Conservation (phyloP, 2,888 invertebrate genomes). For the Chymomyza procnemis region DNA sequence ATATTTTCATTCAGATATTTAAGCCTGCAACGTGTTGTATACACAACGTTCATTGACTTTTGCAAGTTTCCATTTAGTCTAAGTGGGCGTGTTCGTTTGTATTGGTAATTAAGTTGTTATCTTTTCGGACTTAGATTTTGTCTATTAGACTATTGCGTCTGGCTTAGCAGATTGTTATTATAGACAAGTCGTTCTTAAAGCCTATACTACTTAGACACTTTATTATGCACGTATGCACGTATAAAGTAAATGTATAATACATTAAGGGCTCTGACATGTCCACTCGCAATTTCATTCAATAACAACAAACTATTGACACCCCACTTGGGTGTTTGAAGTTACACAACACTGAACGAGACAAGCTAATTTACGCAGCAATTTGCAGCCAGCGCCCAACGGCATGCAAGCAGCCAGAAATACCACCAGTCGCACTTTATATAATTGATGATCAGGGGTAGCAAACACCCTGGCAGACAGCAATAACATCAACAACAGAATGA, state of each 20-base stretch:
- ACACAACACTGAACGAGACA: conserved; percentile 5
- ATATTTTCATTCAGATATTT: neutral
- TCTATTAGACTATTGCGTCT: neutral
- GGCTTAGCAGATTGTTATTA: neutral
- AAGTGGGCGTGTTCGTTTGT: conserved; percentile 18
- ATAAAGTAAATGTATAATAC: neutral
- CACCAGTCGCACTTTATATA: conserved; percentile 51
- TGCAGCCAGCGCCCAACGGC: conserved; percentile 26
- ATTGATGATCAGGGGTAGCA: conserved; percentile 44
- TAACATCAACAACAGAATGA: conserved; percentile 12
- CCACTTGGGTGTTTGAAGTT: conserved; percentile 21
- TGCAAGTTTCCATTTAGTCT: neutral
- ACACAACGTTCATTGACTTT: neutral
- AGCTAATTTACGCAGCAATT: conserved; percentile 61
- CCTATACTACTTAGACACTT: neutral
- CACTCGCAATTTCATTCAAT: conserved; percentile 54
- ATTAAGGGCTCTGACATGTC: neutral
- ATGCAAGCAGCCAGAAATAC: neutral
- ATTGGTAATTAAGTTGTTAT: conserved; percentile 62
- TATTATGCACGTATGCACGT: neutral
- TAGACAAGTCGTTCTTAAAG: neutral
- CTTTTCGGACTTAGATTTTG: conserved; percentile 39
- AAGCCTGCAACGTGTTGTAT: neutral
- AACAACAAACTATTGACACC: conserved; percentile 45
- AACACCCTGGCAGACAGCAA: conserved; percentile 9